These are phyloP conservation scores for Ovis canadensis DNA, from an alignment of 2,113 vertebrate genomes.

Conservation along the genomic window DNA sequence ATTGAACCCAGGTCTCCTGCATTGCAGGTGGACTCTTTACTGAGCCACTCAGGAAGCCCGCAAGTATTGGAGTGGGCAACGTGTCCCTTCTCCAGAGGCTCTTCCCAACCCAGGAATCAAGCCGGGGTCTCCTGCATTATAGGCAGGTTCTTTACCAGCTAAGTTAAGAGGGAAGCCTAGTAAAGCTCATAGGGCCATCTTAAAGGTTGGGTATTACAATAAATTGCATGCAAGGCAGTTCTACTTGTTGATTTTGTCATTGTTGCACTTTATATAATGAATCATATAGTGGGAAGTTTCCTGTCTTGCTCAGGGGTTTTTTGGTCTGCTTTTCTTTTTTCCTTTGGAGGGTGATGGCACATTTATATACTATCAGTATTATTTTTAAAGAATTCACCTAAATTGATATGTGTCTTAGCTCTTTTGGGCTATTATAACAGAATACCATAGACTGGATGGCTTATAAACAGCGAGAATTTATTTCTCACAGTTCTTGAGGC, in stretches of 20 bases:
- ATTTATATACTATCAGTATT: not conserved
- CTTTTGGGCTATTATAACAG: not conserved
- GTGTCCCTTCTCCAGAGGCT: not conserved
- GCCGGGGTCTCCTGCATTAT: not conserved
- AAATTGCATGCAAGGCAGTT: not conserved
- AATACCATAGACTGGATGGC: not conserved
- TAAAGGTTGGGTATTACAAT: not conserved
- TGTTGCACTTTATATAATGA: not conserved
- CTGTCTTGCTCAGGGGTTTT: not conserved
- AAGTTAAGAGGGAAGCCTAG: not conserved
- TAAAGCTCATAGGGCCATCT: not conserved
- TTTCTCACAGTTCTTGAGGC: not conserved
- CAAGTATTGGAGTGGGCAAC: not conserved
- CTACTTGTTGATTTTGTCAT: not conserved
- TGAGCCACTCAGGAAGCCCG: not conserved
- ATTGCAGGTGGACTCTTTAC: not conserved
- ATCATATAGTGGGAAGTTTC: not conserved
- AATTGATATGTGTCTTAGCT: not conserved
- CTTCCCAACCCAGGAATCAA: not conserved
- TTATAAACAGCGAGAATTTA: not conserved
- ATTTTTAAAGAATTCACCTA: not conserved
- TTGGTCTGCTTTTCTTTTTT: not conserved
- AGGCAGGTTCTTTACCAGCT: not conserved
- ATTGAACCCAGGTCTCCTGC: not conserved
- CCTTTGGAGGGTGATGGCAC: not conserved